A percentile compares a stretch with the other conserved stretches of the same genome.
Evolutionary conservation across 2,797 vertebrate species (phyloP).

Genomic region (Myiotriccus ornatus): DNA sequence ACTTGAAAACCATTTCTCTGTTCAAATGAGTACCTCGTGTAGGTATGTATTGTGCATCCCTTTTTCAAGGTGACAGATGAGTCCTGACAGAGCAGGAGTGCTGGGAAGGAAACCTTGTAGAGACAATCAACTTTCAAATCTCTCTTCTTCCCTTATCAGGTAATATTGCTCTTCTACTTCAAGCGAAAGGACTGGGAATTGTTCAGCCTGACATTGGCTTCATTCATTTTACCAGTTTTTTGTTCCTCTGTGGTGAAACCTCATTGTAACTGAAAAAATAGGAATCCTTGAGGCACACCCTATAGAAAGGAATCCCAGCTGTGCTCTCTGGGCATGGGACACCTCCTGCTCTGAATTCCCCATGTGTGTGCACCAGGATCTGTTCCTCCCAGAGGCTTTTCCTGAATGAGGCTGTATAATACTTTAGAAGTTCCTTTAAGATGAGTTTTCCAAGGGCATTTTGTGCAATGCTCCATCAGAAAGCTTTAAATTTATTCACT

Average conservation of each 20-base stretch:
- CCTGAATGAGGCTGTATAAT: not conserved
- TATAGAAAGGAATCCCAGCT: not conserved
- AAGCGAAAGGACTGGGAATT: not conserved
- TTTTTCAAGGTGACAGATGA: not conserved
- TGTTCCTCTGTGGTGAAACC: not conserved
- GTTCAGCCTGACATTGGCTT: not conserved
- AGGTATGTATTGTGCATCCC: not conserved
- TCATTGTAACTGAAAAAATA: not conserved
- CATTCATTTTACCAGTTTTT: not conserved
- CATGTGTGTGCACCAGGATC: not conserved
- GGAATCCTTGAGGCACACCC: not conserved
- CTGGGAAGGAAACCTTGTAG: not conserved
- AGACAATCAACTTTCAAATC: not conserved
- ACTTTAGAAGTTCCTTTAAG: not conserved
- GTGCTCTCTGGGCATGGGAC: not conserved
- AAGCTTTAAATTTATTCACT: not conserved
- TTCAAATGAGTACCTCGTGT: not conserved
- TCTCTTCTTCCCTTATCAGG: not conserved
- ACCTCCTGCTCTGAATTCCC: accelerated
- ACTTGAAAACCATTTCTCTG: not conserved
- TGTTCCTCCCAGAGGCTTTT: not conserved
- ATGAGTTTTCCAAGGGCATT: not conserved
- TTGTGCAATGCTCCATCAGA: not conserved
- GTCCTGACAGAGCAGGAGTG: not conserved
- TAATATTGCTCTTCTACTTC: not conserved